Conservation (phyloP, 2,888 invertebrate genomes). For the Drosophila ezoana region DNA sequence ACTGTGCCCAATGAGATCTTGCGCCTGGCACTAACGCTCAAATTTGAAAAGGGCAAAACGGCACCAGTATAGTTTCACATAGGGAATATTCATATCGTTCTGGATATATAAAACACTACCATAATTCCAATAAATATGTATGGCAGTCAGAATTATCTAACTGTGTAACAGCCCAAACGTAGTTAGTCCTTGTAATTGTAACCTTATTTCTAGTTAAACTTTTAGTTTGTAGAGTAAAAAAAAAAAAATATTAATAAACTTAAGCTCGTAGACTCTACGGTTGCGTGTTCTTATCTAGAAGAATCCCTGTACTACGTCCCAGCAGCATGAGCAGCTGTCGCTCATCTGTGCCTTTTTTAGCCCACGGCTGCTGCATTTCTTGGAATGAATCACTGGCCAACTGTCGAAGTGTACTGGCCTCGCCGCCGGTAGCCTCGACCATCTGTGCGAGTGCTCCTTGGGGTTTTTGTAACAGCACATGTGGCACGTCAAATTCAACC, state of each 20-base stretch:
- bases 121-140: not conserved
- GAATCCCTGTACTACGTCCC: conserved; percentile 40
- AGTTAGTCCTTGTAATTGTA: conserved; percentile 12
- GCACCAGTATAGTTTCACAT: conserved; percentile 11
- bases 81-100: not conserved
- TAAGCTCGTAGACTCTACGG: not conserved
- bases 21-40: conserved; percentile 57
- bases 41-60: not conserved
- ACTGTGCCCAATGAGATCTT: conserved; percentile 86
- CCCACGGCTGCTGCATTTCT: conserved; percentile 14
- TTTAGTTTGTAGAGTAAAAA: conserved; percentile 23
- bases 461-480: conserved; percentile 87
- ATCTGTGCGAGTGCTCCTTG: conserved; percentile 88
- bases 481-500: conserved; percentile 90
- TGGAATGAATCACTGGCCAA: conserved; percentile 84
- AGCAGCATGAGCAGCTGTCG: conserved; percentile 34
- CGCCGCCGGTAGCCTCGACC: conserved; percentile 88
- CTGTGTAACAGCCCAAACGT: not conserved
- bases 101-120: conserved; percentile 1
- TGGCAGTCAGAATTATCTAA: not conserved
- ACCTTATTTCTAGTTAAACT: conserved; percentile 17
- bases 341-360: conserved; percentile 4
- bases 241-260: not conserved
- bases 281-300: conserved; percentile 32
- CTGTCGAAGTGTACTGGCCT: conserved; percentile 83